phyloP scores from a whole-genome alignment of 2,888 invertebrate genomes.

The Lottia gigantea region DNA sequence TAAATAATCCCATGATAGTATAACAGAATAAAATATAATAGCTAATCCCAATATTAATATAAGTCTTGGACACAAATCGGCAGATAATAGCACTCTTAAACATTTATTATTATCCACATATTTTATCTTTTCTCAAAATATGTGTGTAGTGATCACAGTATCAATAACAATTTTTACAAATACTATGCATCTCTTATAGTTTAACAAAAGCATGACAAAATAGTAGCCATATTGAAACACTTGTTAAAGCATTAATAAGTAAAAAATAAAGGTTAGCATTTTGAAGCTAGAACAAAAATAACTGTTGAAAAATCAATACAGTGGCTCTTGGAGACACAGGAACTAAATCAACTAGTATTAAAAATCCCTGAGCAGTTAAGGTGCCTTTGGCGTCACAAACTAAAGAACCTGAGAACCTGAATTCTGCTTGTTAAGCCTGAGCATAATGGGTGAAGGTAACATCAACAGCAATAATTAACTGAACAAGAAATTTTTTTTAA shows the following conservation, averaged over 20 bases:
- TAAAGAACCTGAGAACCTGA: slow-evolving; percentile 35
- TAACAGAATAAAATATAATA: too few relatives aligned
- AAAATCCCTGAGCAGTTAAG: slow-evolving; percentile 42
- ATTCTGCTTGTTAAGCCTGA: slow-evolving; percentile 17
- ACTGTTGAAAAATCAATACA: slow-evolving; percentile 1
- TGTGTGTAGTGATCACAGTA: slow-evolving; percentile 1
- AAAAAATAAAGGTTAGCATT: slow-evolving; percentile 1
- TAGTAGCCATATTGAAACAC: too few relatives aligned
- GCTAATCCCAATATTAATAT: too few relatives aligned
- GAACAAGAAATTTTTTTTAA: too few relatives aligned
- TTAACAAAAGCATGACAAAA: not conserved
- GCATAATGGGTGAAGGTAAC: slow-evolving; percentile 16
- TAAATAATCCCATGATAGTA: too few relatives aligned
- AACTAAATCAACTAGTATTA: slow-evolving; percentile 14
- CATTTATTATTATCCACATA: slow-evolving; percentile 3
- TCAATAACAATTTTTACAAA: slow-evolving; percentile 3
- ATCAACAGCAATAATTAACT: too few relatives aligned
- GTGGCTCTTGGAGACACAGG: slow-evolving; percentile 9
- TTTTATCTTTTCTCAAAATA: not conserved
- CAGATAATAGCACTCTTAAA: not conserved
- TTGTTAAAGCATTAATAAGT: too few relatives aligned
- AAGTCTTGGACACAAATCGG: too few relatives aligned
- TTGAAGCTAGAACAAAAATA: slow-evolving; percentile 6
- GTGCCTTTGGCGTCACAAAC: slow-evolving; percentile 46
- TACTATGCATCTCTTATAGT: slow-evolving; percentile 5